phyloP scores from a whole-genome alignment of 1,140 invertebrate genomes.

The Venustaconcha ellipsiformis region DNA sequence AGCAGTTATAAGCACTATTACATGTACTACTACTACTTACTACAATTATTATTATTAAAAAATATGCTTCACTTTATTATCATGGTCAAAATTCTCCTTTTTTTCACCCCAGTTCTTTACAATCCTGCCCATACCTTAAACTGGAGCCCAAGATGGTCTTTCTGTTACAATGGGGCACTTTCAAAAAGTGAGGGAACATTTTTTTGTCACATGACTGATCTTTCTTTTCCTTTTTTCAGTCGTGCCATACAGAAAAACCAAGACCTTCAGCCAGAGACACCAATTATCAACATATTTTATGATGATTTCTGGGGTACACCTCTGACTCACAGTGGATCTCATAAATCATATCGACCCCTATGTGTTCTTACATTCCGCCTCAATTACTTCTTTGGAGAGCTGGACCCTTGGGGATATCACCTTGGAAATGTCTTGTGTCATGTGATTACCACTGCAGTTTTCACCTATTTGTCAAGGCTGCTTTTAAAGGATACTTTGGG shows the following conservation, averaged over 20 bases:
- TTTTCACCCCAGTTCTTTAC: neutral
- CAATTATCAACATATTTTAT: constrained; percentile 89
- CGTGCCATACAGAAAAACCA: constrained; percentile 93
- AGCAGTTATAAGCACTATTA: too few species aligned
- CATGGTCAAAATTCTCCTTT: too few species aligned
- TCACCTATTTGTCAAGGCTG: constrained; percentile 51
- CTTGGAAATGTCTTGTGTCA: constrained; percentile 71
- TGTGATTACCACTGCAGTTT: constrained; percentile 63
- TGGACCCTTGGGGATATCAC: constrained; percentile 71
- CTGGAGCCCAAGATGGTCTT: neutral
- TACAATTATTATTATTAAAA: too few species aligned
- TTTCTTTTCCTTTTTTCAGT: constrained; percentile 48
- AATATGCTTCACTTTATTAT: too few species aligned
- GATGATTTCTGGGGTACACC: constrained; percentile 99
- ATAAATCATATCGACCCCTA: constrained; percentile 95
- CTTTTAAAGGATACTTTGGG: constrained; percentile 64
- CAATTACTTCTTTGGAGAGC: constrained; percentile 74
- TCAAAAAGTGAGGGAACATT: neutral
- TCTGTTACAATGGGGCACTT: neutral
- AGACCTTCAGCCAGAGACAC: constrained; percentile 90
- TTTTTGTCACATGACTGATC: neutral
- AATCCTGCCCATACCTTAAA: neutral
- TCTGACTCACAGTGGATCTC: constrained; percentile 90
- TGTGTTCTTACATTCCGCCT: constrained; percentile 93
- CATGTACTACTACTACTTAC: too few species aligned